Percentiles rank a stretch among this genome's conserved stretches.
Evolutionary conservation across 2,797 vertebrate species (phyloP).

Genomic region (Betta splendens): DNA sequence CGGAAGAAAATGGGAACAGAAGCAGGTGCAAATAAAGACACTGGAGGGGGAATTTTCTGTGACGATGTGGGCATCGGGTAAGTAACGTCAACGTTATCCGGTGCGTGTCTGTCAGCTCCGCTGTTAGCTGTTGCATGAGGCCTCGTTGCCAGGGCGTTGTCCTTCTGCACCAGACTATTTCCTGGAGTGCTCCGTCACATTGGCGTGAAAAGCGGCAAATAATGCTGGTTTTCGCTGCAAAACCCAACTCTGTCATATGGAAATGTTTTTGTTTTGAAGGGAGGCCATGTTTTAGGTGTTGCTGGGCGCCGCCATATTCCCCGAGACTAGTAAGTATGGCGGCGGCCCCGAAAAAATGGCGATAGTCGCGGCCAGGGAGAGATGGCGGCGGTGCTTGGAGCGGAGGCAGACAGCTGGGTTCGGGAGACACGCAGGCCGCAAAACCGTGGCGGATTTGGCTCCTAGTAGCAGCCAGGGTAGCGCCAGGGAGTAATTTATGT

Average conservation of each 20-base stretch:
- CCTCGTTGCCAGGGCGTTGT: slow-evolving; percentile 85
- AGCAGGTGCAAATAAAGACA: slow-evolving; percentile 99
- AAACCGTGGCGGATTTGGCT: slow-evolving; percentile 48
- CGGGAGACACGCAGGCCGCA: slow-evolving; percentile 78
- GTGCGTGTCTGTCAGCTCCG: slow-evolving; percentile 43
- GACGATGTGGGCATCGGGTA: slow-evolving; percentile 99
- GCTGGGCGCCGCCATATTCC: slow-evolving; percentile 99
- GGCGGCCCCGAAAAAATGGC: slow-evolving; percentile 99
- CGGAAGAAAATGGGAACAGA: slow-evolving; percentile 98
- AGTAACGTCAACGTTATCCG: slow-evolving; percentile 73
- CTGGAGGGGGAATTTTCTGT: slow-evolving; percentile 98
- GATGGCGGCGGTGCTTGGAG: slow-evolving; percentile 82
- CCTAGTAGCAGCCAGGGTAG: rapidly evolving
- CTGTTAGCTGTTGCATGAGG: slow-evolving; percentile 72
- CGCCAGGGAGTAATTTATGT: rapidly evolving
- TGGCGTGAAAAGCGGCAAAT: slow-evolving; percentile 31
- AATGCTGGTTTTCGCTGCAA: slow-evolving; percentile 32
- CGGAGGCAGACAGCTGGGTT: slow-evolving; percentile 65
- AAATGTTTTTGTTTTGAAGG: slow-evolving; percentile 97
- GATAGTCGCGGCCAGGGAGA: slow-evolving; percentile 83
- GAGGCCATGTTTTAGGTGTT: slow-evolving; percentile 98
- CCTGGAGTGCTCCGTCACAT: slow-evolving; percentile 54
- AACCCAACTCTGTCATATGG: slow-evolving; percentile 38
- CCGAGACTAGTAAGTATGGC: slow-evolving; percentile 92
- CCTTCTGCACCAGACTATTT: slow-evolving; percentile 77